Evolutionary conservation across 1,140 invertebrate genomes (phyloP).

Genomic region (Drosophila pachea): DNA sequence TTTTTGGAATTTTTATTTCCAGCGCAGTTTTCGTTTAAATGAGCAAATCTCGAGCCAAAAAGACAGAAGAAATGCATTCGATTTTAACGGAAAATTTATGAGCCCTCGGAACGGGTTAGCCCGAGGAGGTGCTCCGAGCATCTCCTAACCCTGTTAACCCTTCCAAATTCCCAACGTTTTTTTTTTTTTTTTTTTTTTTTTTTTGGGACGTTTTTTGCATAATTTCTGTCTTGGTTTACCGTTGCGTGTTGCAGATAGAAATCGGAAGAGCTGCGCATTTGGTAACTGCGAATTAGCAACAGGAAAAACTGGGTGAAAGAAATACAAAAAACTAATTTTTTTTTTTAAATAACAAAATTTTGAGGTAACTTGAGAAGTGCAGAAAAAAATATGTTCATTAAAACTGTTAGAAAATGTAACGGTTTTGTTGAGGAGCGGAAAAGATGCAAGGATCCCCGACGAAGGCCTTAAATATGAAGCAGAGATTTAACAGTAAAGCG

Average conservation of each 20-base stretch:
- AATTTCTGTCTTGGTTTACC: constrained; percentile 46
- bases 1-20: constrained; percentile 52
- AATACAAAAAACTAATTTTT: no score
- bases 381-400: background rate
- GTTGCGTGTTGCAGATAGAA: constrained; percentile 69
- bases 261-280: constrained; percentile 50
- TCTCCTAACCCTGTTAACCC: constrained; percentile 8
- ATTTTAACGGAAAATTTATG: constrained; percentile 78
- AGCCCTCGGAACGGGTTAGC: constrained; percentile 45
- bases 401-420: constrained; percentile 29
- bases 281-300: background rate
- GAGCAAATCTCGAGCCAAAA: constrained; percentile 54
- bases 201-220: constrained; percentile 34
- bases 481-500: no score
- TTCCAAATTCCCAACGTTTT: background rate
- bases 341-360: constrained; percentile 29
- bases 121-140: constrained; percentile 10
- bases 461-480: no score
- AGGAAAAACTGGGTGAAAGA: constrained; percentile 5
- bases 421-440: constrained; percentile 2
- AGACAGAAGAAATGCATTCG: constrained; percentile 52
- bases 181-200: constrained; percentile 17
- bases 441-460: background rate
- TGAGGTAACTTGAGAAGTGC: constrained; percentile 43
- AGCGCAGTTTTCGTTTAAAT: constrained; percentile 68